Evolutionary conservation across 2,113 vertebrate genomes (phyloP).

Genomic region (Sander lucioperca): DNA sequence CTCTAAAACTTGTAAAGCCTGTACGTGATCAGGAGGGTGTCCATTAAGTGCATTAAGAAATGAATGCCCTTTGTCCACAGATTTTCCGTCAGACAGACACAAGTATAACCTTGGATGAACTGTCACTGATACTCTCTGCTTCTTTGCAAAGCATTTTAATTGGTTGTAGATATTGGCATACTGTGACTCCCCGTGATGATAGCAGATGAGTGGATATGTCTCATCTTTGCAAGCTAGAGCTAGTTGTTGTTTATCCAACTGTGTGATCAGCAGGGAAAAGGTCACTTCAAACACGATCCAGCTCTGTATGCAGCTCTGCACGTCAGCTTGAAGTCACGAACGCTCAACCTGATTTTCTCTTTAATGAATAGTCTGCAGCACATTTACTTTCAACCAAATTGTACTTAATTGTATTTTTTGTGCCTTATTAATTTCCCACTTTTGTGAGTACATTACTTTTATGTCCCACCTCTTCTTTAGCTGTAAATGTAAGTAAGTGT

Average conservation of each 20-base stretch:
- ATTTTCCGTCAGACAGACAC: constrained; percentile 4
- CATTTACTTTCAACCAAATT: constrained; percentile 29
- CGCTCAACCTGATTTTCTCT: constrained; percentile 8
- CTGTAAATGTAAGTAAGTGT: constrained; percentile 17
- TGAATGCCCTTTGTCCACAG: constrained; percentile 19
- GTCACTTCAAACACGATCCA: constrained; percentile 38
- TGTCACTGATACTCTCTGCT: constrained; percentile 17
- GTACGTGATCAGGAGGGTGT: background rate
- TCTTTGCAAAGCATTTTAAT: constrained; percentile 26
- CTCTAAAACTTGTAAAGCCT: background rate
- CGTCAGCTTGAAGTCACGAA: constrained; percentile 8
- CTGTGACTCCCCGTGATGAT: constrained; percentile 32
- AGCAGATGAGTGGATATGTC: constrained; percentile 51
- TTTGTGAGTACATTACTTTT: constrained; percentile 33
- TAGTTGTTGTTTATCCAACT: constrained; percentile 54
- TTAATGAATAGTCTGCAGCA: constrained; percentile 2
- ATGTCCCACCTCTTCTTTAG: constrained; percentile 14
- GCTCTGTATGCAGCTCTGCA: constrained; percentile 23
- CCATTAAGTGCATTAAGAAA: background rate
- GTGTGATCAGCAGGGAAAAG: constrained; percentile 60
- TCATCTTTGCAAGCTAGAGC: constrained; percentile 31
- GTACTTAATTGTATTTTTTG: constrained; percentile 22
- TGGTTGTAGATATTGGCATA: constrained; percentile 20
- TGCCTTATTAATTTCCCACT: constrained; percentile 35
- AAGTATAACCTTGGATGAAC: constrained; percentile 8